phyloP scores from a whole-genome alignment of 2,113 vertebrate genomes.

The Pontoporia blainvillei region DNA sequence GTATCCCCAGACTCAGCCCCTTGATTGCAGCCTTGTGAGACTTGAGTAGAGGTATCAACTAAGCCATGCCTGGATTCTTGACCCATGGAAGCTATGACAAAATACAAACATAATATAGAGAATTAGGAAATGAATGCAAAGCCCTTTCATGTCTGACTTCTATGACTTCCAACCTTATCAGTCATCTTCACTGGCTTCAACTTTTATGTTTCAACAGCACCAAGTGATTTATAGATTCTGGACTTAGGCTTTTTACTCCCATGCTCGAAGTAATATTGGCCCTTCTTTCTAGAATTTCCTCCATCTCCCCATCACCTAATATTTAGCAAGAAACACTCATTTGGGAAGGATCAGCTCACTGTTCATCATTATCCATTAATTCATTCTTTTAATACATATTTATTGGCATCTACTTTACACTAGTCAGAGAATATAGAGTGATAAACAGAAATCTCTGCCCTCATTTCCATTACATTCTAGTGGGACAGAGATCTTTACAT shows the following conservation, averaged over 20 bases:
- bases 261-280: neutral
- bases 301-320: neutral
- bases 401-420: neutral
- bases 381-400: neutral
- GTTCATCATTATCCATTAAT: neutral
- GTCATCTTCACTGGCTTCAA: neutral
- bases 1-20: neutral
- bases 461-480: neutral
- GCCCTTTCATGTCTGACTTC: neutral
- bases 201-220: neutral
- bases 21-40: neutral
- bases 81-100: neutral
- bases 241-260: neutral
- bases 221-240: neutral
- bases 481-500: neutral
- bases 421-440: neutral
- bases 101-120: neutral
- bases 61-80: neutral
- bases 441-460: neutral
- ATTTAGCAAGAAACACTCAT: neutral
- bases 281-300: neutral
- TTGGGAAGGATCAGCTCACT: neutral
- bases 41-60: neutral
- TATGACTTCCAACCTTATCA: neutral
- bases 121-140: neutral